Evolutionary conservation across 2,888 invertebrate species (phyloP).

Genomic region (Ennomos quercinarius): DNA sequence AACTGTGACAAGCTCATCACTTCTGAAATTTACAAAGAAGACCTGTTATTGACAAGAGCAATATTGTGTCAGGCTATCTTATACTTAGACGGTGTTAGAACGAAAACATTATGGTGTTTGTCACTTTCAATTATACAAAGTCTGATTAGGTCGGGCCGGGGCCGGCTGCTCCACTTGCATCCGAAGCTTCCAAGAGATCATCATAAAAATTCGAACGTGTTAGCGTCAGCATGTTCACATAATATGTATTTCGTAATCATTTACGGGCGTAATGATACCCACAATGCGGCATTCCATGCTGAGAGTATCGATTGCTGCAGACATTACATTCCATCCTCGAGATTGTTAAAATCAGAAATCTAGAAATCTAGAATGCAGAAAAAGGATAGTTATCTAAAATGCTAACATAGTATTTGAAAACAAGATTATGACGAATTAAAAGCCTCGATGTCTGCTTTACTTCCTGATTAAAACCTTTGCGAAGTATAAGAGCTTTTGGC

Average conservation of each 20-base stretch:
- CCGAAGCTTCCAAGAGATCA: constrained; percentile 13
- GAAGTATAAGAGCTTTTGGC: constrained; percentile 15
- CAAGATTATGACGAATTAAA: constrained; percentile 13
- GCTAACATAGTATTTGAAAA: background rate
- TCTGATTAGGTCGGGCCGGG: too few relatives aligned
- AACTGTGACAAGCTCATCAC: too few relatives aligned
- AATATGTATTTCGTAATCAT: constrained; percentile 26
- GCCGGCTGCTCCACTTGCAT: constrained; percentile 4
- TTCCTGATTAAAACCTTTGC: constrained; percentile 11
- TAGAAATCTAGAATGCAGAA: too few relatives aligned
- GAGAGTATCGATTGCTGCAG: constrained; percentile 39
- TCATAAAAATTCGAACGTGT: constrained; percentile 12
- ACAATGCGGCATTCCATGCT: constrained; percentile 42
- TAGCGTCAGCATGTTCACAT: constrained; percentile 18
- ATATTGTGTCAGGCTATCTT: too few relatives aligned
- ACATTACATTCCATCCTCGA: constrained; percentile 29
- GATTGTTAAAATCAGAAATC: constrained; percentile 16
- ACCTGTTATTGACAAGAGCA: too few relatives aligned
- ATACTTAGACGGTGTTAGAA: too few relatives aligned
- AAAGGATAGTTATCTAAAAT: too few relatives aligned
- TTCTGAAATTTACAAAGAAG: too few relatives aligned
- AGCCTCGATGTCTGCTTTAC: constrained; percentile 5
- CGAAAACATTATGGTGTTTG: too few relatives aligned
- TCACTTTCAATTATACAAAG: too few relatives aligned
- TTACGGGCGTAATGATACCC: constrained; percentile 33